Evolutionary conservation across 2,888 invertebrate species (phyloP).

Genomic region (Flabesymbios commensalis): DNA sequence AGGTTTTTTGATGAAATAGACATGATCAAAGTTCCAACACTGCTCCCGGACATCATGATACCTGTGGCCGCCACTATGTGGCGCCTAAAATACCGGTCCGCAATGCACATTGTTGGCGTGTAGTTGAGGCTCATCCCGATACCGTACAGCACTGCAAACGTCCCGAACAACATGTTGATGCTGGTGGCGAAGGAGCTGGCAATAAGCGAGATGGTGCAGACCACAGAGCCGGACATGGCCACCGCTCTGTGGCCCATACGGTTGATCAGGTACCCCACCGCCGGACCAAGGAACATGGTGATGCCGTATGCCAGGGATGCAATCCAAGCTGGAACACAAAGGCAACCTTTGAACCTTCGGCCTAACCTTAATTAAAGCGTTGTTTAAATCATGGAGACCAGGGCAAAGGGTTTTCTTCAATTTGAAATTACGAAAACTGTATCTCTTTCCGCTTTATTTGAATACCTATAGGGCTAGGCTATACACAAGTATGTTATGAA

Average conservation of each 20-base stretch:
- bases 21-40: slow-evolving; percentile 45
- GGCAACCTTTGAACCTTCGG: too few relatives aligned
- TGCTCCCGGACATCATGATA: slow-evolving; percentile 46
- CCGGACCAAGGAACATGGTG: slow-evolving; percentile 45
- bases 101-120: slow-evolving; percentile 46
- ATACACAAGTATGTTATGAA: too few relatives aligned
- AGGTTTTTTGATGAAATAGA: too few relatives aligned
- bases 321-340: slow-evolving; percentile 45
- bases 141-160: slow-evolving; percentile 47
- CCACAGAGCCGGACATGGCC: slow-evolving; percentile 39
- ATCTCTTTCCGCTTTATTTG: too few relatives aligned
- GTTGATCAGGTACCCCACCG: slow-evolving; percentile 39
- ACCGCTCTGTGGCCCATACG: slow-evolving; percentile 39
- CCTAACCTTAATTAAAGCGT: too few relatives aligned
- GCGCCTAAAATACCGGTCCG: slow-evolving; percentile 46
- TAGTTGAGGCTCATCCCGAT: slow-evolving; percentile 46
- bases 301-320: slow-evolving; percentile 48
- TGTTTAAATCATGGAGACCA: too few relatives aligned
- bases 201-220: slow-evolving; percentile 42
- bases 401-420: too few relatives aligned
- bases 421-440: too few relatives aligned
- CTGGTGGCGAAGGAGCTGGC: slow-evolving; percentile 41
- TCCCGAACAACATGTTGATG: slow-evolving; percentile 38
- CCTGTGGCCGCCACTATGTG: slow-evolving; percentile 46
- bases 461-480: too few relatives aligned